Base-by-base conservation (phyloP, 2,797 vertebrate species). In the Platalea minor region DNA sequence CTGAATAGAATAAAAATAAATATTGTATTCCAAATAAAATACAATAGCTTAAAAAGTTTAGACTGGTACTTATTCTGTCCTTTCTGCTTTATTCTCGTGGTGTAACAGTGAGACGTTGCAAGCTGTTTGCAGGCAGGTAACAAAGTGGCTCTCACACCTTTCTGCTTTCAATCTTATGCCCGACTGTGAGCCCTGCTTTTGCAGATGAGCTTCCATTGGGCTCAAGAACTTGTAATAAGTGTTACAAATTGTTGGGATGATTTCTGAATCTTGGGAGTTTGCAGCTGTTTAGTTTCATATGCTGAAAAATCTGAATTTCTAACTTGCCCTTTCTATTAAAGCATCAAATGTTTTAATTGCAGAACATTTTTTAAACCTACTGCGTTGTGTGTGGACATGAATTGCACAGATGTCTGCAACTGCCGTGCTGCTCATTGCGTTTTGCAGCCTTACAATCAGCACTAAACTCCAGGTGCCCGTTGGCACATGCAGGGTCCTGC, bases 401-500 rank as follows among this genome's bases (percentile, higher is more conserved):
- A 5, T 65, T 50, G 67, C 33, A 3, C 13, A 12, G 50, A 5
- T 26, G 17, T 41, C 60, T 54, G 65, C 53, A 35, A 7, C 45
- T 56, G 29, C 21, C 14, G 25, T 3, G 48, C 83, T 88, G 68
- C 46, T 29, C 7, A 0, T 9, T 18, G 63, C 28, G 6, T 18
- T 69, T 46, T 46, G 41, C 63, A 61, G 25, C 63, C 33, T 50
- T 26, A 1, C 16, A 7, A 0, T 17, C 17, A 24, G 24, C 46
- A 1, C n/a, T 10, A 4, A 18, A 0, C 26, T 53, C 28, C 48
- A 7, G 20, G 26, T 5, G 21, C 56, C 28, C 14, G 4, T 1
- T 33, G 63, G 24, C 23, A 10, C 2, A 0, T 2, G 18, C 37
- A 9, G 12, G 1, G 8, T 54, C 46, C 31, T 41, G 4, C 28